Base-by-base conservation (phyloP, 2,113 vertebrate species). In the Pseudorasbora parva region DNA sequence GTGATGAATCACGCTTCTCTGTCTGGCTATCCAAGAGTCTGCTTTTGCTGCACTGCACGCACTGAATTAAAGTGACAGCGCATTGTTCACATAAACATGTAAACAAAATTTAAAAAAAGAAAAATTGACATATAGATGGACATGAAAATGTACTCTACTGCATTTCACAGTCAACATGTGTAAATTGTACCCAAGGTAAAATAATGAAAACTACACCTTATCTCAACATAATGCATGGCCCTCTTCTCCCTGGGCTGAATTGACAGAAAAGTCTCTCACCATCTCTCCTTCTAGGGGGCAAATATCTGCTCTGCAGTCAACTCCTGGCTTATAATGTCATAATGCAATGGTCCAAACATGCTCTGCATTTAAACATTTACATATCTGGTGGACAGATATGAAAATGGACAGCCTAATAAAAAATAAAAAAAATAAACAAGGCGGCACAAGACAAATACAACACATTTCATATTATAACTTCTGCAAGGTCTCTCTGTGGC, bases 201-300 rank as follows among this genome's bases (percentile, higher is more conserved):
- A 37, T 1, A 37, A 37, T 6, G 37, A 37, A 37, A 37, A 37
- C 33, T 37, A 37, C 37, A 37, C 37, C 37, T 37, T 6, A 37
- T 6, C 37, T 37, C 37, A 37, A 7, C 6, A 37, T 37, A 37
- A 37, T 37, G 6, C 5, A 37, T 37, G 37, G 6, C 37, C 1
- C 37, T 37, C 6, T 5, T 37, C 41, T 71, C 11, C 45, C 37
- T 2, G 2, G 33, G 9, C 68, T 49, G 73, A 73, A 85, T 19
- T 60, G 62, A 66, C 49, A 77, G 49, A 27, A 41, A 78, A 83
- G 60, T 21, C 60, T 60, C 73, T 83, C 21, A 59, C 37, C 47
- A 9, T 21, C 30, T 62, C 7, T 7, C 43, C 74, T 47, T 81
- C 59, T 49, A 37, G 59, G 72, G 45, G 47, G 57, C 72, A 69